Base-by-base conservation (phyloP, 2,113 vertebrate genomes). In the Crotalus viridis region DNA sequence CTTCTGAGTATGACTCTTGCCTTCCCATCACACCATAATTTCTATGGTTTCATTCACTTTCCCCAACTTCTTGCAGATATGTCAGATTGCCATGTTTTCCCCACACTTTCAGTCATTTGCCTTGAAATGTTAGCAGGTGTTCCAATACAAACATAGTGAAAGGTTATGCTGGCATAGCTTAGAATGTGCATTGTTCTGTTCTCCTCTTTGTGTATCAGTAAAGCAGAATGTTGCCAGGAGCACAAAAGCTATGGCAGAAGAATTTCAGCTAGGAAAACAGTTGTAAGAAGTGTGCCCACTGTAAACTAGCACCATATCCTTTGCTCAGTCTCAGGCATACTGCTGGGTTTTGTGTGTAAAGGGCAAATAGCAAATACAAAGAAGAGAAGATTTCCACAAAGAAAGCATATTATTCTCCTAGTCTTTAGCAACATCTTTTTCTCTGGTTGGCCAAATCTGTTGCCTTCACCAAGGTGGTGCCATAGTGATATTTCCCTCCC, bases 111-210 rank as follows among this genome's bases (percentile, higher is more conserved):
- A 10, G 0, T 3, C 33, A 56, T n/a, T 46, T 48, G 89, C n/a
- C 74, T 61, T 86, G 55, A 90, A 93, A 90, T 54, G 51, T 6
- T 39, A 17, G 64, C 91, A 90, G 51, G 91, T 89, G 87, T 96
- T 52, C 91, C 93, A 69, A 91, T 10, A 33, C 39, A 61, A 91
- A 88, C 69, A 48, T 46, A n/a, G 87, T 17, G 92, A 81, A 93
- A 56, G 39, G 91, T 87, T 52, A 81, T 4, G 91, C 90, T 48
- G 51, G 86, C 57, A 26, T 10, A 81, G 5, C 9, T 55, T 56
- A 5, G n/a, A 28, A 46, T 81, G 93, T 92, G 33, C 57, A 0
- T 0, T 9, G 0, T 91, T 91, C 85, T 87, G 89, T 92, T 88
- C 93, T 54, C 43, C 10, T 3, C 5, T 10, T 43, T 48, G 21